phyloP scores from a whole-genome alignment of 2,113 vertebrate species.

The Bos javanicus region DNA sequence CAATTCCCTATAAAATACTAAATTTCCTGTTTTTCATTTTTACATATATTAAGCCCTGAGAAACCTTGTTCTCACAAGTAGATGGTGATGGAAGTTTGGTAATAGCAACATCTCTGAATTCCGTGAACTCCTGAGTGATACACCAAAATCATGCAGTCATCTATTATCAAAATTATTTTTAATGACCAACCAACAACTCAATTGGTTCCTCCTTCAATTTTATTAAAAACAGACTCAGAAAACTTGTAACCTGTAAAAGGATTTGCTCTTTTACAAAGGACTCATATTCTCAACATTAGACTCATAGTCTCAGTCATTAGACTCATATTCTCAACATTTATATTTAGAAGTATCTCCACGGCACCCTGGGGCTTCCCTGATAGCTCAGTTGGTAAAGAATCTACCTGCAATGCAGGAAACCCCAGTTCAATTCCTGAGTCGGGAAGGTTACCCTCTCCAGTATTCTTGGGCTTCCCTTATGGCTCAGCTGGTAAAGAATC shows the following conservation, averaged over 20 bases:
- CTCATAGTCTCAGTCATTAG: background rate
- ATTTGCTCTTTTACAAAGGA: background rate
- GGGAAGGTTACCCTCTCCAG: background rate
- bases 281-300: background rate
- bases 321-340: background rate
- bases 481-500: background rate
- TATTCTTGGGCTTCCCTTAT: background rate
- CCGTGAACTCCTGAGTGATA: background rate
- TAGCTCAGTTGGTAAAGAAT: background rate
- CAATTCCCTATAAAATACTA: background rate
- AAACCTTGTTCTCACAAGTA: background rate
- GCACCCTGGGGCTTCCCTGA: background rate
- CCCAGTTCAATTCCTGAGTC: background rate
- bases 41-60: background rate
- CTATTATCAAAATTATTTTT: background rate
- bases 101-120: background rate
- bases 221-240: background rate
- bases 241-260: background rate
- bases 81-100: background rate
- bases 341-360: background rate
- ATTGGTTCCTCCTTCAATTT: background rate
- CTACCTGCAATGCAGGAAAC: background rate
- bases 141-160: background rate
- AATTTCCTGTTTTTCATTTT: slow-evolving; percentile 4
- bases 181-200: background rate